Evolutionary conservation across 2,888 invertebrate genomes (phyloP), one percentile per base, ranked within the genome.

Genomic region (Troides oblongomaculatus): DNA sequence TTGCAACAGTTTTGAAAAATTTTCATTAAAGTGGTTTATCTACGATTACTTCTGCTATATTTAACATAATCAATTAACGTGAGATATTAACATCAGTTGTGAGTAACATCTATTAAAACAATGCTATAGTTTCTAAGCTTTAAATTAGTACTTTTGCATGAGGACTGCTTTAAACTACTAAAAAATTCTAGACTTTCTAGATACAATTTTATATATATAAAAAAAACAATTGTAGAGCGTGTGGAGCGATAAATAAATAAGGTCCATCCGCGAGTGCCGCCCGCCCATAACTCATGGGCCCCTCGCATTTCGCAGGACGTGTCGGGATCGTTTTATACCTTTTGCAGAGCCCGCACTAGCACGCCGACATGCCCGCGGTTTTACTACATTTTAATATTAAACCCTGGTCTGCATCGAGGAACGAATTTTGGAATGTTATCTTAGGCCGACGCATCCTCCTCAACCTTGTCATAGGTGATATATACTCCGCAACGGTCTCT

Each of bases 291-390:
- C 82, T 90, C 81, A 89, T 82, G 75, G 76, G 79, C 75, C 79
- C 80, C 78, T 76, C 74, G 74, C 72, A 58, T 75, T 77, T 76
- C 79, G 73, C 74, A 72, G 79, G 78, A 81, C 85, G 81, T 79
- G 87, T 86, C 82, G 81, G 79, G 85, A 84, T 81, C 75, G 73
- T 76, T 76, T 74, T 74, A 72, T 71, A 69, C 72, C 62, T 61
- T 72, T 72, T 72, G 70, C 67, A 79, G 82, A 56, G 21, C 61
- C 64, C 68, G 66, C 71, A 70, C 72, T 65, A 68, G 74, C 70
- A 68, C 66, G 71, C 72, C 46, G 21, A 59, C 63, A 23, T 60
- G 72, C 70, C 62, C 69, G 69, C 69, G 67, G 67, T 74, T 75
- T 70, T 64, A 70, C 72, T 17, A 36, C 50, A 56, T 69, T 69